These are phyloP conservation scores for Carpatolechia fugitivella DNA, from an alignment of 2,888 invertebrate species.

Conservation along the genomic window DNA sequence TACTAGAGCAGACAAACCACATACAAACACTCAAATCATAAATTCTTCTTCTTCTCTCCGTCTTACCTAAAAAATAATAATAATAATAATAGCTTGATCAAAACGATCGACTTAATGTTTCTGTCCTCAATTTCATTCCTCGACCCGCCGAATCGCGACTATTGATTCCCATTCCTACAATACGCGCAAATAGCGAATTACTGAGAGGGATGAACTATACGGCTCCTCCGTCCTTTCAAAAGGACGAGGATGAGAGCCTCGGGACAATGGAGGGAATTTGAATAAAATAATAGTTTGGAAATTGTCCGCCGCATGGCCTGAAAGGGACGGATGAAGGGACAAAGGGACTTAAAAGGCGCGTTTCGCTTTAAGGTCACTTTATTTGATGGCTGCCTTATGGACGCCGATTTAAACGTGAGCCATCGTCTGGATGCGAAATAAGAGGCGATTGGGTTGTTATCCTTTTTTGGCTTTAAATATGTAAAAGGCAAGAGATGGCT, in stretches of 20 bases:
- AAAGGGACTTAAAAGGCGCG: conserved; percentile 42
- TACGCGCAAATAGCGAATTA: conserved; percentile 6
- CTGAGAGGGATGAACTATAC: background rate
- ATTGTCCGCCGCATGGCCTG: conserved; percentile 46
- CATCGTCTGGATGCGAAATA: background rate
- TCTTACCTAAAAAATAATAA: no score
- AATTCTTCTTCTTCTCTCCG: no score
- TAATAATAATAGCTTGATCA: no score
- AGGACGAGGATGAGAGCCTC: conserved; percentile 20
- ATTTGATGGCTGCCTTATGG: conserved; percentile 37
- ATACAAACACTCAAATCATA: no score
- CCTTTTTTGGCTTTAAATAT: background rate
- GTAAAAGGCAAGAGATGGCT: no score
- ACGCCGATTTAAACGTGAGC: conserved; percentile 3
- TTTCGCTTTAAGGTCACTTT: conserved; percentile 43
- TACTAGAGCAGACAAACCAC: no score
- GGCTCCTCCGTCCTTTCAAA: conserved; percentile 16
- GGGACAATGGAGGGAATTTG: conserved; percentile 56
- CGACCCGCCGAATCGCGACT: background rate
- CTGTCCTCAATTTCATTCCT: background rate
- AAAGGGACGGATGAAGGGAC: conserved; percentile 33
- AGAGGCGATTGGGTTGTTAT: background rate
- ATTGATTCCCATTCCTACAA: background rate
- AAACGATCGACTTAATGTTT: no score
- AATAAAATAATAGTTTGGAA: conserved; percentile 68